Base-by-base conservation (phyloP, 2,888 invertebrate species). In the Torymus tubicola region DNA sequence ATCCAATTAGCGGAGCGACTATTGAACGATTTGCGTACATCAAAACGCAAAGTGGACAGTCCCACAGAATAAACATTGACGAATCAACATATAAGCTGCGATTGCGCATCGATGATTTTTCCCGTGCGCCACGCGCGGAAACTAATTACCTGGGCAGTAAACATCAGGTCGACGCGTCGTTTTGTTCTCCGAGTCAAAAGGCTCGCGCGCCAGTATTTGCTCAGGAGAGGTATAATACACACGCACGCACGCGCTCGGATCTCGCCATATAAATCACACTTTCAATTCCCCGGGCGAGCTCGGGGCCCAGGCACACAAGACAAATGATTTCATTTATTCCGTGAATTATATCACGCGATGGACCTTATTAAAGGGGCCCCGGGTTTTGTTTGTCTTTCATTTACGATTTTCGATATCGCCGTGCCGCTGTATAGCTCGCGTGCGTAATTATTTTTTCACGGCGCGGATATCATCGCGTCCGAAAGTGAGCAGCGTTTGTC, bases 281-380 rank as follows among this genome's bases (percentile, higher is more conserved):
- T 82, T 82, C 82, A 80, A 82, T 82, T 82, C 78, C 73, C 71
- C 53, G 60, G 63, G 73, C 68, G 69, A 58, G 14, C 61, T 50
- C 64, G 31, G 13, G 24, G 60, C 57, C 31, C 50, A 21, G 31
- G 58, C 63, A 83, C 74, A 81, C 86, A 87, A 88, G 88, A 88
- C 87, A 87, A 90, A 89, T 89, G 87, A 89, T 89, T 88, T 87
- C 89, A 88, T 90, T 89, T 88, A 88, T 88, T 88, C 85, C 68
- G 87, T 89, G 87, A 89, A 90, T 90, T 90, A 89, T 82, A 80
- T 82, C 78, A 75, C 81, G 81, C 81, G 78, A 82, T 75, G 75
- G 57, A 71, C 72, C 82, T 82, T 80, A 80, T 82, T 81, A 81
- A 72, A 70, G 8, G 69, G 21, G 68, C n/a, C 64, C 5, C 12